Percentiles rank a stretch among this genome's conserved stretches.
These are phyloP conservation scores for Brachionus rotundiformis DNA, from an alignment of 1,140 invertebrate genomes.

Conservation along the genomic window DNA sequence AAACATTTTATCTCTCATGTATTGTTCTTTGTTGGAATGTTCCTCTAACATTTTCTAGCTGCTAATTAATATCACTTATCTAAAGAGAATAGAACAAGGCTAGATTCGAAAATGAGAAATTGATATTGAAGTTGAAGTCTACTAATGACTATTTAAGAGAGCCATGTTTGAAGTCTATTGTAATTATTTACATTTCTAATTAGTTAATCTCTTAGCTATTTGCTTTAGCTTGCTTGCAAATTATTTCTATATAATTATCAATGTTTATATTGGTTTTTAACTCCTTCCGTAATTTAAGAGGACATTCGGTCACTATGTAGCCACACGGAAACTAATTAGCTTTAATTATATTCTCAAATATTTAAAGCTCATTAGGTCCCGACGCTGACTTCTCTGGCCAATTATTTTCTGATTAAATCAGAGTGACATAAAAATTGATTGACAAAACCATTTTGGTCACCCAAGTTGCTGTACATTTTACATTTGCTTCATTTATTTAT, in stretches of 20 bases:
- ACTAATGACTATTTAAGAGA: constrained; percentile 23
- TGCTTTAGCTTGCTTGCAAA: constrained; percentile 27
- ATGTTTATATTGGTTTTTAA: constrained; percentile 12
- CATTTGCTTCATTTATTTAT: too few species aligned
- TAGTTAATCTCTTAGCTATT: constrained; percentile 45
- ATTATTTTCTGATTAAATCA: too few species aligned
- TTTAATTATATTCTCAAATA: neutral
- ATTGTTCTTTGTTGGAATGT: neutral
- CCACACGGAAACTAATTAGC: neutral
- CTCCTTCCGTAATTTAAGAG: neutral
- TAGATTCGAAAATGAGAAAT: neutral
- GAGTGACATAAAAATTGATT: neutral
- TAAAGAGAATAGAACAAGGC: neutral
- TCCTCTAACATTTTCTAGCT: neutral
- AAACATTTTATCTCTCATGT: constrained; percentile 35
- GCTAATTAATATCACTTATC: neutral
- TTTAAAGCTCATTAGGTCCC: neutral
- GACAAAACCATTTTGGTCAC: too few species aligned
- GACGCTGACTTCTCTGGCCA: neutral
- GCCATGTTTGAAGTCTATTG: constrained; percentile 23
- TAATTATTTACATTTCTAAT: constrained; percentile 39
- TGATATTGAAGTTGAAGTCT: neutral
- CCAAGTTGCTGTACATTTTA: too few species aligned
- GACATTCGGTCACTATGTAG: neutral
- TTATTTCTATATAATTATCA: neutral